Conservation (phyloP, 2,113 vertebrate genomes). For the Geococcyx californianus region DNA sequence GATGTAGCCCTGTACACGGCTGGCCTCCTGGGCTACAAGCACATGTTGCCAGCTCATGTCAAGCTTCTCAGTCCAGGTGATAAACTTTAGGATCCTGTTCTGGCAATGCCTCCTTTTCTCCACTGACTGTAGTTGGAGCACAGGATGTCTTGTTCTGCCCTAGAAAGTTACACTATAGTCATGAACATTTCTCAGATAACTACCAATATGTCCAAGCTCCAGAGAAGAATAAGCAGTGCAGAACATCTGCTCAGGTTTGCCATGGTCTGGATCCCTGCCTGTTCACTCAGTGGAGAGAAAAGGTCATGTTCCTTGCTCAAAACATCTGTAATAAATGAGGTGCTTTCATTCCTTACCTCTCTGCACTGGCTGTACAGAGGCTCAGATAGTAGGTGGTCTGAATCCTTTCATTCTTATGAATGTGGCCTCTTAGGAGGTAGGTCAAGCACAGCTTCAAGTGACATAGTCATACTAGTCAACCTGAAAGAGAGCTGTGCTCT, state of each 20-base stretch:
- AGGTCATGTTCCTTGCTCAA: not conserved
- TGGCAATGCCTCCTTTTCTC: not conserved
- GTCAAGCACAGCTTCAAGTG: not conserved
- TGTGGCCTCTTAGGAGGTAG: not conserved
- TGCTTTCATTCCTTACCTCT: constrained; percentile 36
- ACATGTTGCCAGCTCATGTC: too few relatives aligned
- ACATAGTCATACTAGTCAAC: not conserved
- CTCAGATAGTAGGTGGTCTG: constrained; percentile 45
- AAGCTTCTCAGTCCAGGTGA: too few relatives aligned
- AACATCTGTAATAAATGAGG: constrained; percentile 36
- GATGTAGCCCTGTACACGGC: too few relatives aligned
- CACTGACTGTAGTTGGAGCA: not conserved
- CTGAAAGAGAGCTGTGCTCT: not conserved
- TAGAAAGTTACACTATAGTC: not conserved
- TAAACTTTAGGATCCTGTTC: not conserved
- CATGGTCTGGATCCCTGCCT: constrained; percentile 22
- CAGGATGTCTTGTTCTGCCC: not conserved
- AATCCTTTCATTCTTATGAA: constrained; percentile 10
- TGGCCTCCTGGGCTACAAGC: too few relatives aligned
- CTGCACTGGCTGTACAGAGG: not conserved
- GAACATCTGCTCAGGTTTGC: not conserved
- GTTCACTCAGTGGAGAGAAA: not conserved
- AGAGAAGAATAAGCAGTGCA: not conserved
- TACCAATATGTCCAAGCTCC: not conserved
- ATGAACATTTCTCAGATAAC: not conserved